These are phyloP conservation scores for Cinclus cinclus DNA, from an alignment of 2,113 vertebrate species.

Conservation along the genomic window DNA sequence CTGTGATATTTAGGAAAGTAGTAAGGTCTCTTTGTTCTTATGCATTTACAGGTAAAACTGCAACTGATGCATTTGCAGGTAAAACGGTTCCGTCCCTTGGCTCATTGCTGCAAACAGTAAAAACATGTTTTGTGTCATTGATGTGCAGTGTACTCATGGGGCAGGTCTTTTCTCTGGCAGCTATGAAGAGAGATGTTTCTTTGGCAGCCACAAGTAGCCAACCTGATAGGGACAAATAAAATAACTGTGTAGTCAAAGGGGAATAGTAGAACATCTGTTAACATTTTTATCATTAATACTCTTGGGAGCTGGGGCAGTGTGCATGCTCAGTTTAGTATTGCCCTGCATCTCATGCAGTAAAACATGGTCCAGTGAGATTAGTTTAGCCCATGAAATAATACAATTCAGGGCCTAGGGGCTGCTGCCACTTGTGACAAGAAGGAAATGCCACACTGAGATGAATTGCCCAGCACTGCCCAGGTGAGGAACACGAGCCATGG, in stretches of 20 bases:
- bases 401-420: not conserved
- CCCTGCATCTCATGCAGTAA: not conserved
- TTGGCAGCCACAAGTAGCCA: not conserved
- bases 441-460: not conserved
- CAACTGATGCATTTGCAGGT: not conserved
- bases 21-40: not conserved
- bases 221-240: not conserved
- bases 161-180: not conserved
- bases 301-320: not conserved
- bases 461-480: not conserved
- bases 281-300: not conserved
- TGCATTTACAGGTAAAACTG: not conserved
- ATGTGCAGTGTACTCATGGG: not conserved
- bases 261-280: not conserved
- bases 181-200: not conserved
- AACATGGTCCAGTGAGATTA: not conserved
- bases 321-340: not conserved
- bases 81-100: not conserved
- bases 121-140: not conserved
- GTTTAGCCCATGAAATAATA: not conserved
- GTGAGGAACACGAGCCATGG: not conserved
- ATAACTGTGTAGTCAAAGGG: not conserved
- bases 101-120: not conserved
- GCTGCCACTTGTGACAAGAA: not conserved
- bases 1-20: not conserved